These are phyloP conservation scores for Scaptomyza caliginosa DNA, from an alignment of 2,888 invertebrate species.

Conservation along the genomic window DNA sequence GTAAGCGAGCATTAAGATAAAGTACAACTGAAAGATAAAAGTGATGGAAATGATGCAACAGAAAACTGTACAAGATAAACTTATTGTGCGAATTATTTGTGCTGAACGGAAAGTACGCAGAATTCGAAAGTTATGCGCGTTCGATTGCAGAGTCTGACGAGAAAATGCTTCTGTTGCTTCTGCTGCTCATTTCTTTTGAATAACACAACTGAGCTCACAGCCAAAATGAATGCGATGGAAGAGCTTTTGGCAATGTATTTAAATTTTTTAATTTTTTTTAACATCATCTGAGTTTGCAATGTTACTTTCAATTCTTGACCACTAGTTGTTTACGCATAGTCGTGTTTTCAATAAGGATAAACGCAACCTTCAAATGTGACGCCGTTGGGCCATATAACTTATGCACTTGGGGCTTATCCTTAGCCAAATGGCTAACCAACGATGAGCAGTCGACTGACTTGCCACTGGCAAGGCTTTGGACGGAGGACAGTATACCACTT, in stretches of 20 bases:
- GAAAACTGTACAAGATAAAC: neutral
- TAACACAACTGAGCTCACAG: too few relatives aligned
- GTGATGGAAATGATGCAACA: neutral
- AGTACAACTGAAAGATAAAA: slow-evolving; percentile 4
- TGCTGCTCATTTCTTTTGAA: neutral
- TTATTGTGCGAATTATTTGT: slow-evolving; percentile 1
- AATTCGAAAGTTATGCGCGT: neutral
- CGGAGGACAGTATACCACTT: slow-evolving; percentile 48
- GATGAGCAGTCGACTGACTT: slow-evolving; percentile 23
- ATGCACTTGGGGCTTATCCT: slow-evolving; percentile 54
- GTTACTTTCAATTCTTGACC: neutral
- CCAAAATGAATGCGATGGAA: too few relatives aligned
- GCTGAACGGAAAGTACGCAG: neutral
- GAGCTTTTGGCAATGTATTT: too few relatives aligned
- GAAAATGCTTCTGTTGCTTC: too few relatives aligned
- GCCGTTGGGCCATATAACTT: slow-evolving; percentile 36
- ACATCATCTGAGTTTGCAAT: too few relatives aligned
- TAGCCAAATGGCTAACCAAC: slow-evolving; percentile 35
- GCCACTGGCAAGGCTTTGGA: slow-evolving; percentile 42
- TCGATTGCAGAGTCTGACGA: neutral
- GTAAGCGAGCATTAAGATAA: slow-evolving; percentile 1
- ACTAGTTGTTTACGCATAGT: neutral
- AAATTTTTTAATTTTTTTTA: too few relatives aligned
- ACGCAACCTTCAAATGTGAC: slow-evolving; percentile 12
- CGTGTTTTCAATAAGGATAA: slow-evolving; percentile 27